phyloP scores from a whole-genome alignment of 1,140 invertebrate genomes.

The Psilanteris sp. region DNA sequence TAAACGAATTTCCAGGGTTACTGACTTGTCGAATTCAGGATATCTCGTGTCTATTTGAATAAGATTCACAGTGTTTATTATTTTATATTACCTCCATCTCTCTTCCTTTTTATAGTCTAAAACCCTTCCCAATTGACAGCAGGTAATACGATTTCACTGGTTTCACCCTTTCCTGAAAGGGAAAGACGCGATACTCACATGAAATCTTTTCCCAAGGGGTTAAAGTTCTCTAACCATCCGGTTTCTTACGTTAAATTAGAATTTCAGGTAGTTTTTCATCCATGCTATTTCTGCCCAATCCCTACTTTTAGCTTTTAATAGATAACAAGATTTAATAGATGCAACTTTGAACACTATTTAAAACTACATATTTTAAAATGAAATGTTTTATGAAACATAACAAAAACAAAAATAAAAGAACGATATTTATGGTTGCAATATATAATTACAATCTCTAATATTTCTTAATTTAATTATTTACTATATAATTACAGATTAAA shows the following conservation, averaged over 20 bases:
- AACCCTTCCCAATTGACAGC: conserved; percentile 40
- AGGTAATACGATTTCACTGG: conserved; percentile 65
- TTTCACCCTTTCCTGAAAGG: conserved; percentile 64
- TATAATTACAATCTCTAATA: too few species aligned
- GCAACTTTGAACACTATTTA: too few species aligned
- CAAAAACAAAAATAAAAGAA: too few species aligned
- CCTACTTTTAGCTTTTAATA: conserved; percentile 13
- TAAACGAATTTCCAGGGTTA: conserved; percentile 57
- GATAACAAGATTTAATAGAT: too few species aligned
- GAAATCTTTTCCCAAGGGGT: conserved; percentile 75
- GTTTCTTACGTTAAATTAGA: conserved; percentile 76
- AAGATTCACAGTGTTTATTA: conserved; percentile 78
- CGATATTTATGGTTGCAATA: too few species aligned
- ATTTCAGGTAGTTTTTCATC: conserved; percentile 75
- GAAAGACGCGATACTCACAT: conserved; percentile 34
- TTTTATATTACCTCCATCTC: conserved; percentile 65
- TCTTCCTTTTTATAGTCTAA: conserved; percentile 32
- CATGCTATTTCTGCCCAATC: conserved; percentile 16
- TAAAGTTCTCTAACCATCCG: conserved; percentile 66
- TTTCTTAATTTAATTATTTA: too few species aligned
- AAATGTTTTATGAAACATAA: too few species aligned
- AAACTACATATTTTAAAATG: too few species aligned
- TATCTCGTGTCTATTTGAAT: conserved; percentile 78
- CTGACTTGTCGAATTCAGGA: conserved; percentile 69
- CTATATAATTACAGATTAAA: too few species aligned